Evolutionary conservation across 2,113 vertebrate genomes (phyloP).

Genomic region (Calonectris borealis): DNA sequence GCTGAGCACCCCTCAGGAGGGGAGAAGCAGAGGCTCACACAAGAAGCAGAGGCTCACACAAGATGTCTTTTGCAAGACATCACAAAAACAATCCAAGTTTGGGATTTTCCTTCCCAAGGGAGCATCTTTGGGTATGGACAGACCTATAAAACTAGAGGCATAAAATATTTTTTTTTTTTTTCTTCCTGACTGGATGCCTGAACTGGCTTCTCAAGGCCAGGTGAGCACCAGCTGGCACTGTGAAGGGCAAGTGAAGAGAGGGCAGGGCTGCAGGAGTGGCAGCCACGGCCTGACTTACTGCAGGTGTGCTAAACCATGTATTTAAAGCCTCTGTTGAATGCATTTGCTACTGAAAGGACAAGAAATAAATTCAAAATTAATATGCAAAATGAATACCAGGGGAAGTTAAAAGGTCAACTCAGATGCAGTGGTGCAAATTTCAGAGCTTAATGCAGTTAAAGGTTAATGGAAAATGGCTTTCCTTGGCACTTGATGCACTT

Average conservation of each 20-base stretch:
- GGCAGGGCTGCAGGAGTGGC: background rate
- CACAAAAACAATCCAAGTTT: background rate
- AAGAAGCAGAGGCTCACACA: background rate
- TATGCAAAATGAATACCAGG: background rate
- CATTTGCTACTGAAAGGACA: background rate
- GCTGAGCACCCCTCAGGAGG: background rate
- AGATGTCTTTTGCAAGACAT: background rate
- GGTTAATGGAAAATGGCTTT: background rate
- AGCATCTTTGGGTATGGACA: background rate
- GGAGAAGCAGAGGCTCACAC: background rate
- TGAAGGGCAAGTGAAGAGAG: background rate
- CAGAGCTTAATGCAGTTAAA: background rate
- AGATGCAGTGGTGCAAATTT: background rate
- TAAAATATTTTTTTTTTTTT: too few relatives aligned
- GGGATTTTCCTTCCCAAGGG: background rate
- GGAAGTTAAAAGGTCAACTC: background rate
- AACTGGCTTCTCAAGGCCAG: background rate
- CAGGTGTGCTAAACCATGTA: fast-evolving
- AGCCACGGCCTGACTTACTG: background rate
- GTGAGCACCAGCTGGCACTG: background rate
- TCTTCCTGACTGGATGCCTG: background rate
- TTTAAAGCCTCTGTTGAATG: background rate
- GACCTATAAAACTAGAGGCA: background rate
- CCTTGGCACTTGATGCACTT: background rate
- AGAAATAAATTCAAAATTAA: background rate